These are phyloP conservation scores for Euwallacea fornicatus DNA, from an alignment of 1,140 invertebrate species.

Conservation along the genomic window DNA sequence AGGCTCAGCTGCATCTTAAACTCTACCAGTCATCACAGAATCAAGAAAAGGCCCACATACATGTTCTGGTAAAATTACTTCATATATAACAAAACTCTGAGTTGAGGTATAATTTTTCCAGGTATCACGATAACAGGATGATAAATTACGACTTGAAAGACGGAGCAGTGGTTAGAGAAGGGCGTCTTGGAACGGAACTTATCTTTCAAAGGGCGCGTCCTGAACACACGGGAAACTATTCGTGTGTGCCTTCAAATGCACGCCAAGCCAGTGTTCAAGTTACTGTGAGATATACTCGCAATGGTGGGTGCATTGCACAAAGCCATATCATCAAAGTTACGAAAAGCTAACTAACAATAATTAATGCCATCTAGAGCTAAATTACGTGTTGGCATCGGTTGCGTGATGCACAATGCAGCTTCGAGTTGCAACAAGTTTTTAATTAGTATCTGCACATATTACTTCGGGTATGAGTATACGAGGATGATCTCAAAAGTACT, in stretches of 20 bases:
- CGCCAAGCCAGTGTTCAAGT: slow-evolving; percentile 60
- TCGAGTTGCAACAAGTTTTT: too few relatives aligned
- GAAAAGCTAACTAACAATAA: too few relatives aligned
- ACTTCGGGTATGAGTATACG: too few relatives aligned
- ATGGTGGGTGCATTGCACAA: background rate
- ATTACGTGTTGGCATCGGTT: too few relatives aligned
- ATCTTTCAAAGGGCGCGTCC: slow-evolving; percentile 60
- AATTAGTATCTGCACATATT: too few relatives aligned
- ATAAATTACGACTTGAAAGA: slow-evolving; percentile 75
- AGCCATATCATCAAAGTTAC: too few relatives aligned
- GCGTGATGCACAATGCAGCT: too few relatives aligned
- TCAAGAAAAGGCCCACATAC: slow-evolving; percentile 20
- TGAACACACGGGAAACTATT: slow-evolving; percentile 63
- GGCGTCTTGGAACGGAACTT: slow-evolving; percentile 59
- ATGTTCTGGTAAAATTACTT: slow-evolving; percentile 31
- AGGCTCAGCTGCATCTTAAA: slow-evolving; percentile 70
- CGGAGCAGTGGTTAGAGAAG: slow-evolving; percentile 61
- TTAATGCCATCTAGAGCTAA: too few relatives aligned
- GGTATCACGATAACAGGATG: slow-evolving; percentile 75
- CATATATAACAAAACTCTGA: background rate
- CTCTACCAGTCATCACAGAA: slow-evolving; percentile 56
- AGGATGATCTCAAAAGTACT: too few relatives aligned
- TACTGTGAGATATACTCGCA: slow-evolving; percentile 48
- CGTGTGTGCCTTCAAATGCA: slow-evolving; percentile 62
- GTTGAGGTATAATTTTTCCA: slow-evolving; percentile 56